Base-by-base conservation (phyloP, 2,113 vertebrate species). In the Psephotus haematonotus region DNA sequence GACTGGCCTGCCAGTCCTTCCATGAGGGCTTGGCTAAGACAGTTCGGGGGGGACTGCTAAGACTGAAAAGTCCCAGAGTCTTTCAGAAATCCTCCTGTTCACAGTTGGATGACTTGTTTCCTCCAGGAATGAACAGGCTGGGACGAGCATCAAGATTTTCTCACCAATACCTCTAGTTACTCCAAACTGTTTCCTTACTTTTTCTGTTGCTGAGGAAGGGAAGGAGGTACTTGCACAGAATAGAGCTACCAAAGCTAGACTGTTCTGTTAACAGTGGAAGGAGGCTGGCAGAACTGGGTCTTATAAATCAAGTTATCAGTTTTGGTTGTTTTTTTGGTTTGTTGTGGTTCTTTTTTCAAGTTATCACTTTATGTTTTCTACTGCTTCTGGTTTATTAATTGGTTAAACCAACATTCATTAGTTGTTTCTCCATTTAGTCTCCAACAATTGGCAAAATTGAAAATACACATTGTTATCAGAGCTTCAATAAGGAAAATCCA, bases 141-240 rank as follows among this genome's bases (percentile, higher is more conserved):
- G 57, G 35, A 29, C 43, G 15, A 85, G 27, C 19, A 69, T 3
- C 35, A 28, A 16, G 24, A 4, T 9, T 46, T 82, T n/a, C 41
- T 49, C 31, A 37, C 41, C 7, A 6, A 2, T 4, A 50, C 13
- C 52, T 41, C 20, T 52, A 35, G 10, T 28, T 47, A 28, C 25
- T 79, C 17, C 49, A 43, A 10, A 29, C 3, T 4, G 11, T 25
- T 29, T 23, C 75, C 35, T 43, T 57, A 4, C 37, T 75, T 27
- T 29, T 44, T 19, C 33, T 41, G 25, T 12, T 49, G 65, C 22
- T 20, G 50, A 68, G 50, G 44, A 55, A 43, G 68, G 78, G 79
- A 86, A 35, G 0, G 0, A 82, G 47, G 5, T 43, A 27, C 33
- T 13, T 53, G 31, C n/a, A 29, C 31, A 47, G 55, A n/a, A 43